Evolutionary conservation across 2,113 vertebrate genomes (phyloP), one percentile per base, ranked within the genome.

Genomic region (Syngnathoides biaculeatus): DNA sequence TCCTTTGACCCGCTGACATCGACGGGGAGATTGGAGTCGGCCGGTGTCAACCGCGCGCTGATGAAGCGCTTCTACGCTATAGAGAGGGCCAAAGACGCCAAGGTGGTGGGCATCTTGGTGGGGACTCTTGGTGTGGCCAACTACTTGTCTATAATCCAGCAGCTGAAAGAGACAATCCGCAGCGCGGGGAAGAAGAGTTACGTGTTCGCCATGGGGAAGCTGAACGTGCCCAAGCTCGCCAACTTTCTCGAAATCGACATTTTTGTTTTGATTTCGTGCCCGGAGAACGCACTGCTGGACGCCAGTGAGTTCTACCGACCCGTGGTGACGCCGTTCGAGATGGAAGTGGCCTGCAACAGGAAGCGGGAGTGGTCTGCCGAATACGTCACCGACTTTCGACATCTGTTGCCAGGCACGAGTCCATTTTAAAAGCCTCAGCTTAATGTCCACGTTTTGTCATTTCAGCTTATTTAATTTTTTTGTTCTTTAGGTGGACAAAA

Each of bases 211-310:
- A 90, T 98, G 91, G 97, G 97, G 9, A 96, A 95, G 66, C 90
- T 94, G 0, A 99, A 94, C 2, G 95, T 96, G 0, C 87, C 95
- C 56, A 99, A 99, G 69, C 90, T 99, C 15, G 97, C 97, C 50
- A 99, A 98, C 88, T 99, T 99, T 77, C 84, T 90, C 0, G 98
- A 99, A 77, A 92, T 99, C 60, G 98, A 99, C 65, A 66, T 99
- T 55, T 99, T 95, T 0, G 96, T 99, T 60, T 81, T 99, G 14
- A 88, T 99, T 19, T 93, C 98, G 1, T 99, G 98, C 64, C 90
- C 95, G 8, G 94, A 98, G 84, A 96, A 96, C 79, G 93, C 94
- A 0, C 77, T 98, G 76, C 78, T 95, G 87, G 93, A 96, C 77
- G 94, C 92, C 2, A 85, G 87, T 2, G 93, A 91, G 1, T 97